phyloP scores from a whole-genome alignment of 2,113 vertebrate species.

The Hymenochirus boettgeri region DNA sequence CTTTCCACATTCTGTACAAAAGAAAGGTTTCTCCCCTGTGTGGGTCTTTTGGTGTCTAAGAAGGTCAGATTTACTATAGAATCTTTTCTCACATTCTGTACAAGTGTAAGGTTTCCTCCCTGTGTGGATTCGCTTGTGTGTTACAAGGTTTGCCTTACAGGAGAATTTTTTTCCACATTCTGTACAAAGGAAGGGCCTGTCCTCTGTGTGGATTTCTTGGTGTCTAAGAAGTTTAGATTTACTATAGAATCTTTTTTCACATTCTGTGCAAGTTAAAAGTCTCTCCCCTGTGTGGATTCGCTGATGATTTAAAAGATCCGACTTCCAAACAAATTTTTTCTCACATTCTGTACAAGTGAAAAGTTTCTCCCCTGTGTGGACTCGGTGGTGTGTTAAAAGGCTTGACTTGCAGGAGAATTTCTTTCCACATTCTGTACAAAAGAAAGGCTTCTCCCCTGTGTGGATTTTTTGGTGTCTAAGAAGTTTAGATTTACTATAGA shows the following conservation, averaged over 20 bases:
- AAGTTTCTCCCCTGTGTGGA: conserved; percentile 10
- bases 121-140: too few species aligned
- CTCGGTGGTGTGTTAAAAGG: conserved; percentile 3
- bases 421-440: neutral
- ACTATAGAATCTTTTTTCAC: conserved; percentile 1
- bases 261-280: neutral
- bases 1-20: too few species aligned
- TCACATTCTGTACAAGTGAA: too few species aligned
- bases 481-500: too few species aligned
- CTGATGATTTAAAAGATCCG: too few species aligned
- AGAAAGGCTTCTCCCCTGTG: too few species aligned
- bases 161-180: too few species aligned
- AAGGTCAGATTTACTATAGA: neutral
- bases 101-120: too few species aligned
- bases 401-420: neutral
- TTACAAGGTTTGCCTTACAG: too few species aligned
- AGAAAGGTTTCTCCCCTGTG: conserved; percentile 5
- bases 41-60: neutral
- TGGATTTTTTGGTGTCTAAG: too few species aligned
- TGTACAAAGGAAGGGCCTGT: conserved; percentile 3
- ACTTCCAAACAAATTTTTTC: too few species aligned
- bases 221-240: neutral
- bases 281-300: too few species aligned
- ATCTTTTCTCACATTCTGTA: conserved; percentile 10
- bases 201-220: conserved; percentile 4